Conservation (phyloP, 2,888 invertebrate genomes). For the Andrena dorsata region DNA sequence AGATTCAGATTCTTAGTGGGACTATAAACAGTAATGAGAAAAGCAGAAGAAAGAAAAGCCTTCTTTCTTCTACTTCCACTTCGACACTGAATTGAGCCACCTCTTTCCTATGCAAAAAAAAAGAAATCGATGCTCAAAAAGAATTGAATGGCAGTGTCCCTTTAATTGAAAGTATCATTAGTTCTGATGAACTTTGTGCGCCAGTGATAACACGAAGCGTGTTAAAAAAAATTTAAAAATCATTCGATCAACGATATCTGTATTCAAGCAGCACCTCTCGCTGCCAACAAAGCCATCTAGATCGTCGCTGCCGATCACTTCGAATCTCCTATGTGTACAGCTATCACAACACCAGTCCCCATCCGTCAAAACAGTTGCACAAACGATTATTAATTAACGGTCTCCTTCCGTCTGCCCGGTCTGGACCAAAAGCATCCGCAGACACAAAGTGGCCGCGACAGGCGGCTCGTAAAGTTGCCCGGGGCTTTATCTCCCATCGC, state of each 20-base stretch:
- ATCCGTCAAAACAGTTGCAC: not conserved
- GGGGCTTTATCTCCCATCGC: constrained; percentile 58
- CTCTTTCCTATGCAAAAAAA: too few relatives aligned
- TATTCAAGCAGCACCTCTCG: not conserved
- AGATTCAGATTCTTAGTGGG: not conserved
- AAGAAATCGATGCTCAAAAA: too few relatives aligned
- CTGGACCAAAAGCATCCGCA: not conserved
- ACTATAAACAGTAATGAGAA: too few relatives aligned
- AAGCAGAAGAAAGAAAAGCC: too few relatives aligned
- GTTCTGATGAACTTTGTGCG: too few relatives aligned
- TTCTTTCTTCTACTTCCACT: too few relatives aligned
- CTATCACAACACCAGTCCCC: not conserved
- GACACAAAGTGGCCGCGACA: not conserved
- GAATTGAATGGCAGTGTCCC: too few relatives aligned
- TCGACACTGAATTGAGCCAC: too few relatives aligned
- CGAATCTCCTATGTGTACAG: not conserved
- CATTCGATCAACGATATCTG: too few relatives aligned
- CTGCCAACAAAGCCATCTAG: not conserved
- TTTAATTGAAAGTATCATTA: too few relatives aligned
- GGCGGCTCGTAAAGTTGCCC: constrained; percentile 59
- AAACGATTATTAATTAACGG: constrained; percentile 22
- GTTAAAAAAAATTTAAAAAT: too few relatives aligned
- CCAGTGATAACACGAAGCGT: too few relatives aligned
- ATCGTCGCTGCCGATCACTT: not conserved
- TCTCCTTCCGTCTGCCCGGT: not conserved